Evolutionary conservation across 2,797 vertebrate species (phyloP), one percentile per base, ranked within the genome.

Genomic region (Enteromius afrohamiltoni): DNA sequence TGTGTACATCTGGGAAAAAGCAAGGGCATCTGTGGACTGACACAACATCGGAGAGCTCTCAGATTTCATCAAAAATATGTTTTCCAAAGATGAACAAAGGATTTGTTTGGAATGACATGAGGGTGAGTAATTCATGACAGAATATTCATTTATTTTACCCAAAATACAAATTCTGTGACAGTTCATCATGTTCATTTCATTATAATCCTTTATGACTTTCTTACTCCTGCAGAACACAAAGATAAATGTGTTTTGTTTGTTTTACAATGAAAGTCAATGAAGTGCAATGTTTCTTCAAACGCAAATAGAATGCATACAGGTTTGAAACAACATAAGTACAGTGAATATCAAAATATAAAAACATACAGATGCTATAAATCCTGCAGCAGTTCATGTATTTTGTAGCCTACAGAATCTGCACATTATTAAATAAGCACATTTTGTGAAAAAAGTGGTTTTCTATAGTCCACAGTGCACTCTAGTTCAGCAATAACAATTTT

Each of bases 1-100:
- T 69, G 34, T 80, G 37, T 45, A 80, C 86, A 87, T 90, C 85
- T 23, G 14, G 51, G 3, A 31, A 60, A 58, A 40, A 34, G 14
- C 7, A 37, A n/a, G 26, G 45, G 3, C 29, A 17, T 85, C 69
- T 67, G 47, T 74, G 53, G 68, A 53, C 58, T 65, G 23, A 71
- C 16, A 45, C 77, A 80, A 80, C 40, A 74, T 4, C 6, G 7
- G 19, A 21, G 2, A 53, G 51, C 51, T 53, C 7, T 53, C 51
- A 7, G 51, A 21, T 55, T 55, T 55, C 19, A 55, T 55, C 19
- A 55, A 9, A 55, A 55, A 55, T 55, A 55, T 55, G 19, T 53
- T 8, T 53, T 53, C 51, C 19, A 2, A 21, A 53, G 19, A 53
- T 2, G 2, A 21, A 53, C 51, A 8, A 8, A 53, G 51, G 7